These are phyloP conservation scores for Atrichornis clamosus DNA, from an alignment of 2,113 vertebrate species.

Conservation along the genomic window DNA sequence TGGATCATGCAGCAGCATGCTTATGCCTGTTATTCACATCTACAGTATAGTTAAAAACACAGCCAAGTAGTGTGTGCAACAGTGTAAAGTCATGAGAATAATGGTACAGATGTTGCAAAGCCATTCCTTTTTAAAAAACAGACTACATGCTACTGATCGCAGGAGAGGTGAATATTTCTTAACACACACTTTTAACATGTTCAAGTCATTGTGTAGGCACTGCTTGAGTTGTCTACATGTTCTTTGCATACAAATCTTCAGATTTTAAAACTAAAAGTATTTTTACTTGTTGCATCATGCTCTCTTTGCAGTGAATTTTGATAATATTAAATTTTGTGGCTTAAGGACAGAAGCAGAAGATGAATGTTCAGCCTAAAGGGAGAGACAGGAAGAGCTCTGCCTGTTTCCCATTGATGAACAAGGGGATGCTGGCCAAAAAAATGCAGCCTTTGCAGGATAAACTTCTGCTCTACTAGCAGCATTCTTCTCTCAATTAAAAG, in stretches of 20 bases:
- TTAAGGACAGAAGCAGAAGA: not conserved
- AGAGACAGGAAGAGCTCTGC: not conserved
- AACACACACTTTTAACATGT: not conserved
- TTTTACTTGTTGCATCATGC: not conserved
- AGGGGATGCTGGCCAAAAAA: not conserved
- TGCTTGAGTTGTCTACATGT: not conserved
- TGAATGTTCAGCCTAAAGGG: not conserved
- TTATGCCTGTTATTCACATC: not conserved
- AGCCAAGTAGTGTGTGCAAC: not conserved
- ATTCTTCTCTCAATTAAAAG: not conserved
- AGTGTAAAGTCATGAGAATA: not conserved
- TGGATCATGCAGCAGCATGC: accelerated
- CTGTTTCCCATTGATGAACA: not conserved
- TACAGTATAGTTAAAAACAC: not conserved
- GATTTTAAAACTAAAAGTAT: not conserved
- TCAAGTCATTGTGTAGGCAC: not conserved
- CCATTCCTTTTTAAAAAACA: not conserved
- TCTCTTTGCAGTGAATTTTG: not conserved
- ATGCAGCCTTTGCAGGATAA: not conserved
- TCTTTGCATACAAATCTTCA: not conserved
- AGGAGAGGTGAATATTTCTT: not conserved
- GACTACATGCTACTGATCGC: not conserved
- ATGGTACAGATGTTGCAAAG: not conserved
- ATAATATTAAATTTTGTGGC: not conserved
- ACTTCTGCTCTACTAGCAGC: not conserved